Evolutionary conservation across 2,113 vertebrate species (phyloP).

Genomic region (Rhombomys opimus): DNA sequence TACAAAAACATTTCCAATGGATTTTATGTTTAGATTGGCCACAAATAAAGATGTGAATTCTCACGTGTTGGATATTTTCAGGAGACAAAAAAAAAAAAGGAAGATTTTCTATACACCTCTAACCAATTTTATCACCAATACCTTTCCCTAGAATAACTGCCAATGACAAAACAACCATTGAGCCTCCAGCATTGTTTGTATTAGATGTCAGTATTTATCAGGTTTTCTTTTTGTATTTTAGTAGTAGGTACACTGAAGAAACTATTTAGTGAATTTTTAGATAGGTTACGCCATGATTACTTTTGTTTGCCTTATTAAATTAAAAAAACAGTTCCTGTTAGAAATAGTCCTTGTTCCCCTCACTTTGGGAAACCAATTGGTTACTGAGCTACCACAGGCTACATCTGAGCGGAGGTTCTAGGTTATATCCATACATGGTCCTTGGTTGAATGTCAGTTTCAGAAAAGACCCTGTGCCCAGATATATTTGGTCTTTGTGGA

Average conservation of each 20-base stretch:
- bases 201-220: background rate
- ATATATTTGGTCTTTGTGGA: no score
- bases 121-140: background rate
- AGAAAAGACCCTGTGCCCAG: no score
- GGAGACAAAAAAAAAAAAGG: background rate
- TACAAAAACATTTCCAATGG: background rate
- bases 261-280: background rate
- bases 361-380: no score
- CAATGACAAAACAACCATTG: background rate
- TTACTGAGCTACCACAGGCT: no score
- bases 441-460: no score
- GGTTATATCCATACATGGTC: no score
- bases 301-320: background rate
- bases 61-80: background rate
- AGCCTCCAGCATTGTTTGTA: background rate
- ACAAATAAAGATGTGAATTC: slow-evolving; percentile 13
- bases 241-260: background rate
- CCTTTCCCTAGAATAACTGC: background rate
- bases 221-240: background rate
- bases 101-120: background rate
- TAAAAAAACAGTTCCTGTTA: no score
- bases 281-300: background rate
- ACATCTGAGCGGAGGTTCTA: no score
- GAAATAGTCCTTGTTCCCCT: no score
- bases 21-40: slow-evolving; percentile 20